Conservation (phyloP, 2,888 invertebrate species). For the Nipponacmea schrenckii region DNA sequence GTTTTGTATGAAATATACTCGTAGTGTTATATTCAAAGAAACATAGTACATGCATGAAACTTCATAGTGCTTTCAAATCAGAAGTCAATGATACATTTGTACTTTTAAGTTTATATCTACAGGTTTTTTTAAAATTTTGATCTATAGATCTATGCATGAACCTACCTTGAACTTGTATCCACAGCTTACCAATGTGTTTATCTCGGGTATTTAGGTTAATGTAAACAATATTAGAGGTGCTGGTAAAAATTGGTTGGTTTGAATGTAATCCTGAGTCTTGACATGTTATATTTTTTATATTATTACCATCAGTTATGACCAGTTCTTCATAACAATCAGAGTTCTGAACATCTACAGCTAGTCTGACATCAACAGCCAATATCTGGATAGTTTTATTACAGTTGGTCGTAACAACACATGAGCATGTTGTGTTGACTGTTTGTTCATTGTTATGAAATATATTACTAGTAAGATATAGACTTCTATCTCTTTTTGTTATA, state of each 20-base stretch:
- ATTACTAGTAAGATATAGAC: constrained; percentile 18
- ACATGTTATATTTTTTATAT: constrained; percentile 10
- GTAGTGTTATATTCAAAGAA: too few relatives aligned
- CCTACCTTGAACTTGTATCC: constrained; percentile 17
- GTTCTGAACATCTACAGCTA: background rate
- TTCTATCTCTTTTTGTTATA: constrained; percentile 1
- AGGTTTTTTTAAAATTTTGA: too few relatives aligned
- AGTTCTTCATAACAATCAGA: constrained; percentile 9
- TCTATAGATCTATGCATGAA: background rate
- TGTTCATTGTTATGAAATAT: constrained; percentile 8
- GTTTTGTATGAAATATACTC: too few relatives aligned
- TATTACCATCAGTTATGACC: background rate
- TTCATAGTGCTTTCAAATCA: too few relatives aligned
- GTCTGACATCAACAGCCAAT: constrained; percentile 17
- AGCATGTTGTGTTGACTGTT: constrained; percentile 8
- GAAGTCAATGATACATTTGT: too few relatives aligned
- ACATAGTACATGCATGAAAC: too few relatives aligned
- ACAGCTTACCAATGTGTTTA: constrained; percentile 14
- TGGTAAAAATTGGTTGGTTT: constrained; percentile 1
- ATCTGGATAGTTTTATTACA: constrained; percentile 15
- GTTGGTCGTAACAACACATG: constrained; percentile 11
- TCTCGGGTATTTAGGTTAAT: background rate
- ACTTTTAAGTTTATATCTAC: too few relatives aligned
- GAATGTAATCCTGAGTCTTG: constrained; percentile 2
- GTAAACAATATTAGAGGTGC: background rate